Evolutionary conservation across 2,797 vertebrate genomes (phyloP).

Genomic region (Arrhamphus sclerolepis): DNA sequence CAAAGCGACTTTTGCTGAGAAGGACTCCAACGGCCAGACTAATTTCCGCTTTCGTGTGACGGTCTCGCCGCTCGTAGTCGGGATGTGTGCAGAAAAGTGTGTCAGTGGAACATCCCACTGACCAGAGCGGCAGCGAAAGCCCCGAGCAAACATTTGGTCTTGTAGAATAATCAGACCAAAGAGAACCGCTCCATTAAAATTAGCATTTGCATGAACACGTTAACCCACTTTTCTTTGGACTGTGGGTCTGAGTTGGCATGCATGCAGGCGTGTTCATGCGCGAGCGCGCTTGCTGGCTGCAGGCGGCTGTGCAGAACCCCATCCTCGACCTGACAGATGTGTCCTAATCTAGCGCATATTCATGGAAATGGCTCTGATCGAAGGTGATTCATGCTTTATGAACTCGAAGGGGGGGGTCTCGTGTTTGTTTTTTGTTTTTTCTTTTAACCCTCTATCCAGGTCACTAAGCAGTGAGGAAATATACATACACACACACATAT

Average conservation of each 20-base stretch:
- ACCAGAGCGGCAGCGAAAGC: slow-evolving; percentile 34
- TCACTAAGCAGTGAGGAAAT: slow-evolving; percentile 53
- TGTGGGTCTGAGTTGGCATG: slow-evolving; percentile 17
- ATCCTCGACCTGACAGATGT: slow-evolving; percentile 56
- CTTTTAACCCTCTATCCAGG: slow-evolving; percentile 37
- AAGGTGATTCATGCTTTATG: slow-evolving; percentile 63
- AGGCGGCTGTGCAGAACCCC: slow-evolving; percentile 37
- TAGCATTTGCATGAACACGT: slow-evolving; percentile 63
- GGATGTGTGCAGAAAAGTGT: slow-evolving; percentile 67
- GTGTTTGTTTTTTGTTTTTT: too few species aligned
- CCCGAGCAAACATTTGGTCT: slow-evolving; percentile 31
- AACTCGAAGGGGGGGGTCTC: slow-evolving; percentile 18
- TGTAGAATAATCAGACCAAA: slow-evolving; percentile 42
- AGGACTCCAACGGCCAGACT: slow-evolving; percentile 17
- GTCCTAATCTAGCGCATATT: slow-evolving; percentile 47
- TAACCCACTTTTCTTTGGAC: slow-evolving; percentile 63
- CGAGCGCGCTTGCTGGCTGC: slow-evolving; percentile 25
- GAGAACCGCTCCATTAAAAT: slow-evolving; percentile 59
- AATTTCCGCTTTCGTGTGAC: slow-evolving; percentile 3
- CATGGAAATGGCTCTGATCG: slow-evolving; percentile 55
- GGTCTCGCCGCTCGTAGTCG: slow-evolving; percentile 17
- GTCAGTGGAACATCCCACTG: slow-evolving; percentile 70
- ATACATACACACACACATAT: too few species aligned
- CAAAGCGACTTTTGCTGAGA: slow-evolving; percentile 10
- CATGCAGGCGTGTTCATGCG: slow-evolving; percentile 13